Conservation (phyloP, 1,140 invertebrate species). For the Bombus ignitus region DNA sequence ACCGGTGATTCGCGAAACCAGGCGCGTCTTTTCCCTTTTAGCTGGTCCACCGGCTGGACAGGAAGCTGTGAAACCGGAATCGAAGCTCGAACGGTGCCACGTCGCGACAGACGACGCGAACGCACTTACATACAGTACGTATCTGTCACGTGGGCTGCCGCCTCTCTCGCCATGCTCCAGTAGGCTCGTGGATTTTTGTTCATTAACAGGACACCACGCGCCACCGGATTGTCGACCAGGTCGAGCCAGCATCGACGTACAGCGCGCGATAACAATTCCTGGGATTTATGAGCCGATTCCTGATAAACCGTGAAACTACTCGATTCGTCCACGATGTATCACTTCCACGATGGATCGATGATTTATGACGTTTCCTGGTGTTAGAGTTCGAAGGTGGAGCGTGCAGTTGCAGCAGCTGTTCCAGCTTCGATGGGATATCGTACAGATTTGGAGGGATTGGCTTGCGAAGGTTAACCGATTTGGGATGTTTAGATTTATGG, state of each 20-base stretch:
- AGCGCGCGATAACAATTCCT: constrained; percentile 51
- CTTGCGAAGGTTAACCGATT: no score
- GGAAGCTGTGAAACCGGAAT: constrained; percentile 53
- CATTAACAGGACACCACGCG: constrained; percentile 58
- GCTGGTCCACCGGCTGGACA: constrained; percentile 29
- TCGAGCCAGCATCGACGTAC: background rate
- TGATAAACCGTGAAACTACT: constrained; percentile 38
- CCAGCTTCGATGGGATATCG: no score
- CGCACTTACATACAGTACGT: constrained; percentile 3
- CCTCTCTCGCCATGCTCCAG: constrained; percentile 61
- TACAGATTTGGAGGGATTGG: no score
- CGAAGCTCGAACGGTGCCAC: constrained; percentile 1
- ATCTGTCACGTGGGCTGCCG: constrained; percentile 51
- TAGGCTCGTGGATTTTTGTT: constrained; percentile 66
- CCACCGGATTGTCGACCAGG: constrained; percentile 30
- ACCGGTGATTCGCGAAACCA: constrained; percentile 62
- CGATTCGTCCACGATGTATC: constrained; percentile 6
- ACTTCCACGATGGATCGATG: background rate
- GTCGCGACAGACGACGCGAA: constrained; percentile 34
- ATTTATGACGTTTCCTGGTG: background rate
- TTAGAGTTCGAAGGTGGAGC: background rate
- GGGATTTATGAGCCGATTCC: constrained; percentile 48
- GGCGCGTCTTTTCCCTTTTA: constrained; percentile 61
- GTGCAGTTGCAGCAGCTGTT: background rate
- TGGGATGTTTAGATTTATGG: no score